Conservation (phyloP, 1,140 invertebrate species). For the Cyphomyrmex costatus region DNA sequence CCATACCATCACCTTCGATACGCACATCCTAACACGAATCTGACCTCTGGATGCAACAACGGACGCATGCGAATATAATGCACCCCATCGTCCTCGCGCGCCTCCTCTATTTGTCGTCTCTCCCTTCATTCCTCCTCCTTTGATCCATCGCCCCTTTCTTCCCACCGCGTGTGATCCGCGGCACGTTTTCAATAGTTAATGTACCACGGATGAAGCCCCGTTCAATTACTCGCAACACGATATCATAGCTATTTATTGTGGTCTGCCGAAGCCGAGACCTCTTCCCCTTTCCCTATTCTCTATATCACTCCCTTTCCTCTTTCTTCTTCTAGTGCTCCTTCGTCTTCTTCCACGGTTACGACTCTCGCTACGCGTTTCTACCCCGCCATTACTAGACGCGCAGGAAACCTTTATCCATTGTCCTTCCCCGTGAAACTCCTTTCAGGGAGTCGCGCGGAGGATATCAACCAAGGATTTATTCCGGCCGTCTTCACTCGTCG, state of each 20-base stretch:
- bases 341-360: constrained; percentile 15
- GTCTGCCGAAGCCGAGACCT: constrained; percentile 77
- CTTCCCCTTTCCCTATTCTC: constrained; percentile 44
- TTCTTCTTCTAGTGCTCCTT: constrained; percentile 8
- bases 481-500: constrained; percentile 38
- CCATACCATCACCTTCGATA: constrained; percentile 25
- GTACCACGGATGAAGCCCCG: constrained; percentile 80
- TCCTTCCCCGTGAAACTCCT: constrained; percentile 36
- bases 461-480: constrained; percentile 39
- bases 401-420: constrained; percentile 44
- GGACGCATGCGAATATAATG: constrained; percentile 65
- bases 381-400: constrained; percentile 22
- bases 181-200: constrained; percentile 83
- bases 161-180: constrained; percentile 65
- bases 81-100: constrained; percentile 15
- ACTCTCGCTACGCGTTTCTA: constrained; percentile 51
- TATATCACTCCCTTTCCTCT: constrained; percentile 39
- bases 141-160: constrained; percentile 50
- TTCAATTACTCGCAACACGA: constrained; percentile 85
- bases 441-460: constrained; percentile 32
- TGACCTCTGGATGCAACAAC: constrained; percentile 67
- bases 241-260: constrained; percentile 84
- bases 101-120: constrained; percentile 48
- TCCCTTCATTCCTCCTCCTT: not conserved
- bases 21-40: constrained; percentile 18